These are phyloP conservation scores for Cryptus viduatorius DNA, from an alignment of 2,888 invertebrate species.

Conservation along the genomic window DNA sequence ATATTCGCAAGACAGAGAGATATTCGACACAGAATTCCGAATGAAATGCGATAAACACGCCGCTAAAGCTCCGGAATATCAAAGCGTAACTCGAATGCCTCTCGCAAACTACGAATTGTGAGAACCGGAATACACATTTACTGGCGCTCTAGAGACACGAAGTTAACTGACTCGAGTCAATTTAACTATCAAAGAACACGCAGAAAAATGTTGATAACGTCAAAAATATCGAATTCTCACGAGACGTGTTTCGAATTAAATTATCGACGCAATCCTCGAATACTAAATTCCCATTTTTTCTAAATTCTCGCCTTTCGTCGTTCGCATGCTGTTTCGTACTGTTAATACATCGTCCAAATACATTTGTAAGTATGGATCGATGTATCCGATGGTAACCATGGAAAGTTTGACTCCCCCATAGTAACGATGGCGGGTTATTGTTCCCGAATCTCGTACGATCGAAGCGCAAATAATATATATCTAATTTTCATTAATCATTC, in stretches of 20 bases:
- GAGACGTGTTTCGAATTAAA: too few species aligned
- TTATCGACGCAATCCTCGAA: too few species aligned
- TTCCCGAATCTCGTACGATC: not conserved
- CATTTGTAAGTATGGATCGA: constrained; percentile 8
- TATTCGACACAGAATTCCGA: not conserved
- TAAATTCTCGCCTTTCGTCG: not conserved
- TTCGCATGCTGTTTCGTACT: constrained; percentile 14
- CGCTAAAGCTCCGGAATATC: not conserved
- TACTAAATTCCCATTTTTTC: not conserved
- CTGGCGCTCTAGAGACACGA: not conserved
- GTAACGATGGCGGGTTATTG: constrained; percentile 14
- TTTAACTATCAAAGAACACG: too few species aligned
- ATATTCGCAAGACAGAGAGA: not conserved
- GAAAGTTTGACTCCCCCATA: constrained; percentile 75
- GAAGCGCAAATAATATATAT: not conserved
- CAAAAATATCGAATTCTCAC: too few species aligned
- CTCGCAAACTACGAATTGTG: not conserved
- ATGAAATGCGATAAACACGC: not conserved
- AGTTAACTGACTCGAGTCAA: not conserved
- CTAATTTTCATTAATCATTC: too few species aligned
- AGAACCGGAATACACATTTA: not conserved
- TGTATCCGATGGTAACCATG: constrained; percentile 74
- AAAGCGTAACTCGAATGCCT: not conserved
- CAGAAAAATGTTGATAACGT: too few species aligned
- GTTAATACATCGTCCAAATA: not conserved